Evolutionary conservation across 1,140 invertebrate species (phyloP), one percentile per base, ranked within the genome.

Genomic region (Dendroctonus valens): DNA sequence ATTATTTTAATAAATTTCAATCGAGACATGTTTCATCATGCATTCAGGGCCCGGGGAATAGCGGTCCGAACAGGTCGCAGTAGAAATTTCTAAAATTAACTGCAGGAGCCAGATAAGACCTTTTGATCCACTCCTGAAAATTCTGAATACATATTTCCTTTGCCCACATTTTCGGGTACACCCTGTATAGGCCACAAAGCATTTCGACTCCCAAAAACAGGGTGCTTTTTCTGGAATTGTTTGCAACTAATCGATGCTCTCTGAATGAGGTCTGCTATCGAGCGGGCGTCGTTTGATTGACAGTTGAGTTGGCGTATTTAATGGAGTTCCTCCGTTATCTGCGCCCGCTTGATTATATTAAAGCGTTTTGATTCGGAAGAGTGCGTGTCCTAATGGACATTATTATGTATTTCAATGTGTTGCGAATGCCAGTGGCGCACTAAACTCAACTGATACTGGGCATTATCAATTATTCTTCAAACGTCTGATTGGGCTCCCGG

Each of bases 401-500:
- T 26, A 26, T 26, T 26, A 26, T 46, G 9, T 46, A 46, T 46
- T 46, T 4, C 44, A 46, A 14, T 46, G 9, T 46, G 12, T 9
- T 46, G 9, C 12, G 9, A 11, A 46, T 46, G 9, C 44, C 44
- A 46, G 12, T 11, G 12, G 9, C 44, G 9, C 9, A 46, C 12
- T 12, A 46, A 46, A 46, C 12, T 3, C 26, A 1, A 26, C 26
- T 26, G 26, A 26, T 26, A 46, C 42, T 52, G n/a, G 50, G 12
- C 53, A 68, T 74, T 75, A 75, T 75, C 73, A 74, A 72, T 75
- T 74, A 75, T 74, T 74, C 69, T 73, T 72, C 63, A 61, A 67
- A 73, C 70, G 72, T 72, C 73, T 75, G 76, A 77, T 77, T 76
- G 75, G 76, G 71, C 70, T 71, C 70, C 75, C 76, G 76, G 76